These are phyloP conservation scores for Mimumesa dahlbomi DNA, from an alignment of 2,888 invertebrate genomes.

Conservation along the genomic window DNA sequence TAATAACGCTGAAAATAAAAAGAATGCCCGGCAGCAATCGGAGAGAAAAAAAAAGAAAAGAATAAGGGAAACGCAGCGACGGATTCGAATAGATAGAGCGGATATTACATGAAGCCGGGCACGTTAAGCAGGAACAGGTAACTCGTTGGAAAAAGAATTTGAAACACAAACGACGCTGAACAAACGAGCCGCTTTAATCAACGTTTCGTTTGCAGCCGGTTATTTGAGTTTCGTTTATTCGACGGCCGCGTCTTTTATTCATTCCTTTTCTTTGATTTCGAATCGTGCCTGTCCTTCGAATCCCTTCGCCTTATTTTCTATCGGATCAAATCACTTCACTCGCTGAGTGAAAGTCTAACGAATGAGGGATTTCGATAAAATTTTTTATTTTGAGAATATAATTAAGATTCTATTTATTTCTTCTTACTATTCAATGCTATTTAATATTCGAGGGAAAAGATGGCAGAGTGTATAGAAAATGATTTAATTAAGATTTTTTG, in stretches of 20 bases:
- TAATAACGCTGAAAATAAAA: neutral
- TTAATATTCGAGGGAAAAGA: too few species aligned
- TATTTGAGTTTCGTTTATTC: conserved; percentile 20
- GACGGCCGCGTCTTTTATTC: neutral
- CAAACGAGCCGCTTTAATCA: conserved; percentile 19
- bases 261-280: neutral
- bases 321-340: too few species aligned
- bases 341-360: too few species aligned
- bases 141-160: neutral
- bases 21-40: neutral
- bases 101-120: neutral
- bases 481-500: conserved; percentile 23
- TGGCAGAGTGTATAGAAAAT: too few species aligned
- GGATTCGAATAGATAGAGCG: neutral
- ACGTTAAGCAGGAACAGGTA: conserved; percentile 3
- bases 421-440: too few species aligned
- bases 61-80: neutral
- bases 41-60: neutral
- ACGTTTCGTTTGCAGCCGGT: conserved; percentile 16
- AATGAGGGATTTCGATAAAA: too few species aligned
- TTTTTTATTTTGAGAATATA: too few species aligned
- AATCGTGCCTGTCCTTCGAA: too few species aligned
- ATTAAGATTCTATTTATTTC: too few species aligned
- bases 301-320: neutral
- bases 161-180: neutral